phyloP scores from a whole-genome alignment of 2,888 invertebrate species.

The Drosophila pegasa region DNA sequence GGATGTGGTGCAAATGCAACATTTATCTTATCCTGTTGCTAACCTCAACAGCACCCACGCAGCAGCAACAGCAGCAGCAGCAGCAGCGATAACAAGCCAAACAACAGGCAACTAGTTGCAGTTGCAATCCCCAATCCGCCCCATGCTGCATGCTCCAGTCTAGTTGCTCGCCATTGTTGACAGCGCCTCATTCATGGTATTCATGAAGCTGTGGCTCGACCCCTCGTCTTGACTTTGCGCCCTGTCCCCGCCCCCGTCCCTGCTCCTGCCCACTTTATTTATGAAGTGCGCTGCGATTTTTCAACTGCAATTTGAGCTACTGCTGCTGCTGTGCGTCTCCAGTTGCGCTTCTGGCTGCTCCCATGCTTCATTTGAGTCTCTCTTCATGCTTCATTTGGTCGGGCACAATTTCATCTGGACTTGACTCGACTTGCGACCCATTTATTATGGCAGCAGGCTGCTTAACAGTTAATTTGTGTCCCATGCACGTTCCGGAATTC shows the following conservation, averaged over 20 bases:
- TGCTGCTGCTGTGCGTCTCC: constrained; percentile 19
- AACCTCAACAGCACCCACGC: constrained; percentile 44
- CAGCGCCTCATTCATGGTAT: constrained; percentile 72
- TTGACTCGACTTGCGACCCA: constrained; percentile 18
- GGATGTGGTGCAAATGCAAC: constrained; percentile 50
- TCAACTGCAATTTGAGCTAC: constrained; percentile 71
- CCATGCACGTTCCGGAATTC: constrained; percentile 50
- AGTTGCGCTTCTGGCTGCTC: constrained; percentile 7
- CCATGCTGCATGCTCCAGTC: constrained; percentile 15
- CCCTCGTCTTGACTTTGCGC: background rate
- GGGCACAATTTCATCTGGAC: constrained; percentile 31
- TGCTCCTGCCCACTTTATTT: constrained; percentile 56
- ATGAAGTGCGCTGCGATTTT: constrained; percentile 68
- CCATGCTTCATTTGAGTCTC: constrained; percentile 26
- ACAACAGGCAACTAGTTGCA: constrained; percentile 55
- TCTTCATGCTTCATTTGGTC: constrained; percentile 32
- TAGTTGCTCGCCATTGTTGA: constrained; percentile 68
- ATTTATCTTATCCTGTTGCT: constrained; percentile 54
- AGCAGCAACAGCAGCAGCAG: constrained; percentile 16
- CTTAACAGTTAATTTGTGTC: constrained; percentile 68
- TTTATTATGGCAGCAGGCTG: constrained; percentile 31
- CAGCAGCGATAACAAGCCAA: constrained; percentile 60
- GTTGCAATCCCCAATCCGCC: constrained; percentile 14
- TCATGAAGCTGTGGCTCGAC: constrained; percentile 49
- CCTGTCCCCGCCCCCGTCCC: constrained; percentile 24